phyloP scores from a whole-genome alignment of 2,797 vertebrate species.

The Echeneis naucrates region DNA sequence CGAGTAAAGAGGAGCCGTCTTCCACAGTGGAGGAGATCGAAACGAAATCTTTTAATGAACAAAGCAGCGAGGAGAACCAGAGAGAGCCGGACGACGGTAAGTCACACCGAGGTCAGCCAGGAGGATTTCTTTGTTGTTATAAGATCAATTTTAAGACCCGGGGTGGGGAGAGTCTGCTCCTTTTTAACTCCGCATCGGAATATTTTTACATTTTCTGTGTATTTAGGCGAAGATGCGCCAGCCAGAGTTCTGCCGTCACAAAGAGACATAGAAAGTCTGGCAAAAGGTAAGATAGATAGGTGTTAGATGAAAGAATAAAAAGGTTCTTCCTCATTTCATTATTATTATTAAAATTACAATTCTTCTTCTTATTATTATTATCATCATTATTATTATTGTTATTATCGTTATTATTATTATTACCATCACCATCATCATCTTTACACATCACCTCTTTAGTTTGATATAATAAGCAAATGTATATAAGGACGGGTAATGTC shows the following conservation, averaged over 20 bases:
- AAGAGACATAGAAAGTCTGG: constrained; percentile 91
- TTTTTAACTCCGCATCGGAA: constrained; percentile 21
- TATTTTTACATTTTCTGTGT: constrained; percentile 52
- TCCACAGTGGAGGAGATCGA: constrained; percentile 93
- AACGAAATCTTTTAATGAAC: constrained; percentile 90
- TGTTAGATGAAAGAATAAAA: background rate
- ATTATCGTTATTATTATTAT: constrained; percentile 14
- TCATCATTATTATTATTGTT: constrained; percentile 12
- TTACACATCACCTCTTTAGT: background rate
- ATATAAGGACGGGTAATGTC: background rate
- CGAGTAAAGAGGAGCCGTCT: constrained; percentile 95
- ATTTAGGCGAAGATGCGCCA: constrained; percentile 87
- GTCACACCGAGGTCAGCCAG: constrained; percentile 43
- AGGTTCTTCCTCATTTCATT: too few relatives aligned
- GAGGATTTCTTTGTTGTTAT: background rate
- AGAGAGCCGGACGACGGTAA: constrained; percentile 86
- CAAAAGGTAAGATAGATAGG: constrained; percentile 92
- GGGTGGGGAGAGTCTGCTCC: background rate
- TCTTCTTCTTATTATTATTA: constrained; percentile 18
- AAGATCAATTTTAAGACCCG: background rate
- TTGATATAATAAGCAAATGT: background rate
- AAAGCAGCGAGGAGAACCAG: constrained; percentile 89
- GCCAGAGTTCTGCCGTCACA: constrained; percentile 85
- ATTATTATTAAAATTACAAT: too few relatives aligned
- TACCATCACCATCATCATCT: too few relatives aligned